These are phyloP conservation scores for Anorthoa munda DNA, from an alignment of 2,888 invertebrate genomes.

Conservation along the genomic window DNA sequence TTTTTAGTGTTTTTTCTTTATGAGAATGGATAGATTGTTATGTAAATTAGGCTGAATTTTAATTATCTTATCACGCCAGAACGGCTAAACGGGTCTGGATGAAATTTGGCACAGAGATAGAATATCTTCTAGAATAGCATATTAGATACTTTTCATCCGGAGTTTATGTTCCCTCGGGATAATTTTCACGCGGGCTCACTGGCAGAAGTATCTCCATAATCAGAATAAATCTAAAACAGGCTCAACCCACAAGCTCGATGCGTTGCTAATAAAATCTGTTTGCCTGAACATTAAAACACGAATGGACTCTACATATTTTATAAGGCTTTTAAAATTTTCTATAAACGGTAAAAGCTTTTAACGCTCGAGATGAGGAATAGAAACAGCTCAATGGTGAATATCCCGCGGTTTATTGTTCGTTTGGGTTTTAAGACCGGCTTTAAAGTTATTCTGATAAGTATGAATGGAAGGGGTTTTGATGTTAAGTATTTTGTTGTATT, in stretches of 20 bases:
- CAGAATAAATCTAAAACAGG: neutral
- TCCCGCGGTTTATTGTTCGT: conserved; percentile 60
- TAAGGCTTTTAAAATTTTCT: conserved; percentile 64
- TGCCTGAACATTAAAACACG: conserved; percentile 52
- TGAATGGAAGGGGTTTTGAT: conserved; percentile 29
- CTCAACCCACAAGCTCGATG: conserved; percentile 15
- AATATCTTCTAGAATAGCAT: no score
- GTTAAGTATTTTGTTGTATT: conserved; percentile 25
- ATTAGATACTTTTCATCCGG: no score
- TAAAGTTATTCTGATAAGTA: conserved; percentile 47
- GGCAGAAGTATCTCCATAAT: neutral
- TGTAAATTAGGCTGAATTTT: no score
- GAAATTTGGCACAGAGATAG: no score
- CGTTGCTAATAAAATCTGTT: conserved; percentile 47
- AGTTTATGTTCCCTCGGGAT: no score
- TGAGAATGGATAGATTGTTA: no score
- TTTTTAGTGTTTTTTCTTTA: no score
- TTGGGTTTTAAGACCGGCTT: conserved; percentile 39
- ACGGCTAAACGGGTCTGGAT: no score
- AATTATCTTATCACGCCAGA: no score
- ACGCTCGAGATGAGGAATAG: conserved; percentile 54
- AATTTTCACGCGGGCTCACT: no score
- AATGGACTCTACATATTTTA: conserved; percentile 63
- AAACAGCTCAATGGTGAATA: conserved; percentile 54
- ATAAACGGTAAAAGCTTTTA: conserved; percentile 67